phyloP scores from a whole-genome alignment of 2,888 invertebrate genomes.

The Apotomis capreana region DNA sequence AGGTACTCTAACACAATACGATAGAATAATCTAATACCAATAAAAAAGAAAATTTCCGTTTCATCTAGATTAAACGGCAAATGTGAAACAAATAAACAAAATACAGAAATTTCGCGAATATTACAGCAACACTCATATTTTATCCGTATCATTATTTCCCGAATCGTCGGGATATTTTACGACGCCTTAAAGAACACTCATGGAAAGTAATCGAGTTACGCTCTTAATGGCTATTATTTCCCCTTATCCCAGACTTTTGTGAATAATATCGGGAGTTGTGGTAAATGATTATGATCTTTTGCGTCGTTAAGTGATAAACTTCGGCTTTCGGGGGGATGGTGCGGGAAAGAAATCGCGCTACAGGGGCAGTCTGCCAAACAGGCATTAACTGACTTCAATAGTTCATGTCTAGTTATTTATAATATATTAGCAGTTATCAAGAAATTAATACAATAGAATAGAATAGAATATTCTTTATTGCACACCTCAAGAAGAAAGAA shows the following conservation, averaged over 20 bases:
- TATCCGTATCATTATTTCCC: slow-evolving; percentile 37
- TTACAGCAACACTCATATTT: slow-evolving; percentile 32
- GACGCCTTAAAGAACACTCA: slow-evolving; percentile 35
- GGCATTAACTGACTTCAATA: not conserved
- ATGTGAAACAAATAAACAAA: slow-evolving; percentile 11
- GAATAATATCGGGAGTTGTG: slow-evolving; percentile 39
- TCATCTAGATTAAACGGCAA: not conserved
- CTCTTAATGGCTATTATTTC: slow-evolving; percentile 39
- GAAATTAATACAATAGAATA: too few species aligned
- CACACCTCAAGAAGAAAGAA: too few species aligned
- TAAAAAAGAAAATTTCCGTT: not conserved
- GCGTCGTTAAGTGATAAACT: slow-evolving; percentile 30
- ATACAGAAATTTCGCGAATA: slow-evolving; percentile 11
- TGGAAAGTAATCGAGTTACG: slow-evolving; percentile 38
- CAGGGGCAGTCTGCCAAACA: not conserved
- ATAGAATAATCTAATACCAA: not conserved
- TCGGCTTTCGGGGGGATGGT: slow-evolving; percentile 5
- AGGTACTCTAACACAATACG: too few species aligned
- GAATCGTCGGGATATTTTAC: slow-evolving; percentile 35
- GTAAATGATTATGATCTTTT: slow-evolving; percentile 35
- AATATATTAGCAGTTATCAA: too few species aligned
- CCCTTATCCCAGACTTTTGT: slow-evolving; percentile 37
- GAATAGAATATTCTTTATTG: too few species aligned
- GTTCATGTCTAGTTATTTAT: too few species aligned
- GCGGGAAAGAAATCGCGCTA: not conserved